Evolutionary conservation across 2,113 vertebrate genomes (phyloP).

Genomic region (Xerus inauris): DNA sequence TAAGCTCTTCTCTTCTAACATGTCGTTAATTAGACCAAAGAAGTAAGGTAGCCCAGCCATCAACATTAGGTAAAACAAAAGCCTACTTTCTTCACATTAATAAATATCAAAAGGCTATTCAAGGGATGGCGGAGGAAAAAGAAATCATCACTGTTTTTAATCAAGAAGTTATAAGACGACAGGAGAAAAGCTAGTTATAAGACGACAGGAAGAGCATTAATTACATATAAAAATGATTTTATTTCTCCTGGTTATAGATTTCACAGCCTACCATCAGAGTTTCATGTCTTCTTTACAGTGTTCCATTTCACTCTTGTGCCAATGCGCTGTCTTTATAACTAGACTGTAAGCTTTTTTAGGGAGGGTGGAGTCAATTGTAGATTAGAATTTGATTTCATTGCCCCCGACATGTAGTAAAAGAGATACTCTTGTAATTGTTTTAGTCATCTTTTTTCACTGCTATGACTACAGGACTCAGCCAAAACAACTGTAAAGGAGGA

Average conservation of each 20-base stretch:
- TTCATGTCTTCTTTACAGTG: not conserved
- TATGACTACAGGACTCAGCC: too few species aligned
- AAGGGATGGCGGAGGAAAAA: not conserved
- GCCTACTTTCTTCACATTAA: not conserved
- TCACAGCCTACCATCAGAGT: not conserved
- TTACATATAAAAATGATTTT: not conserved
- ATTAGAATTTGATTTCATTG: slow-evolving; percentile 16
- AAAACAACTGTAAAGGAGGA: too few species aligned
- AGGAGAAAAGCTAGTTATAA: not conserved
- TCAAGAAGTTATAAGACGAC: not conserved
- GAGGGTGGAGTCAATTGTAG: not conserved
- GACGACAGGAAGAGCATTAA: not conserved
- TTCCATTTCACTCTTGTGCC: not conserved
- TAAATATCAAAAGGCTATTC: slow-evolving; percentile 28
- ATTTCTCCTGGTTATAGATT: not conserved
- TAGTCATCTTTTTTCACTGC: too few species aligned
- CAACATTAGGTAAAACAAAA: not conserved
- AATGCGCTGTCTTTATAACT: not conserved
- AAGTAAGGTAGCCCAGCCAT: not conserved
- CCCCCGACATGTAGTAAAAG: not conserved
- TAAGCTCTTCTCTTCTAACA: not conserved
- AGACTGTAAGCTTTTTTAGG: not conserved
- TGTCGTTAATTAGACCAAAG: slow-evolving; percentile 14
- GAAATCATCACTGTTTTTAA: not conserved
- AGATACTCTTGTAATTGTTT: not conserved